A percentile compares a stretch with the other conserved stretches of the same genome.
These are phyloP conservation scores for Calliopum simillimum DNA, from an alignment of 2,888 invertebrate genomes.

Conservation along the genomic window DNA sequence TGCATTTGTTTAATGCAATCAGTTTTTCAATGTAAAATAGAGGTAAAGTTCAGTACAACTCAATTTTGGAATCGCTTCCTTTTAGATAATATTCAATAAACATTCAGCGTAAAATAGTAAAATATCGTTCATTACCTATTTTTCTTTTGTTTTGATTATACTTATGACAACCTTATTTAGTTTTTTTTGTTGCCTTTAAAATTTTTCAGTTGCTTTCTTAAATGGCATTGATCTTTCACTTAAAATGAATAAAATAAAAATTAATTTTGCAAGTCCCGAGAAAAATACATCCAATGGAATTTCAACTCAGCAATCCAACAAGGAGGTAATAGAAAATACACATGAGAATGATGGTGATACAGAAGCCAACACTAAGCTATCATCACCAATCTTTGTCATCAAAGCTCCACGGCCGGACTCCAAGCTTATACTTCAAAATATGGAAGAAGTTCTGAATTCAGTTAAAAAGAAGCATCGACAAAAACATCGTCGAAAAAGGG, in stretches of 20 bases:
- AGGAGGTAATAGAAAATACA: conserved; percentile 46
- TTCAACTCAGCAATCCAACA: conserved; percentile 34
- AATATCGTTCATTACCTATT: no score
- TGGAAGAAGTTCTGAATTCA: conserved; percentile 65
- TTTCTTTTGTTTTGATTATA: no score
- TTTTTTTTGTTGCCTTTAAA: no score
- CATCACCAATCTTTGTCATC: conserved; percentile 50
- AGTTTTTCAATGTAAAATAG: no score
- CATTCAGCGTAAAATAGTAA: no score
- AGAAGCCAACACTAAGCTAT: conserved; percentile 2
- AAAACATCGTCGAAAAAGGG: conserved; percentile 62
- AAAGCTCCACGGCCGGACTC: conserved; percentile 61
- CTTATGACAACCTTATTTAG: no score
- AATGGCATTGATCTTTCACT: conserved; percentile 39
- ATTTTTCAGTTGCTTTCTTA: neutral
- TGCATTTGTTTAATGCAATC: no score
- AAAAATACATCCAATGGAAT: conserved; percentile 32
- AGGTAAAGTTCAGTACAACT: no score
- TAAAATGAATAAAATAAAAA: conserved; percentile 57
- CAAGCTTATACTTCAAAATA: conserved; percentile 63
- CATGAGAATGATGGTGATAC: conserved; percentile 9
- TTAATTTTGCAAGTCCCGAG: conserved; percentile 55
- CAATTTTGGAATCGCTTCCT: no score
- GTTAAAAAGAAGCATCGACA: conserved; percentile 65
- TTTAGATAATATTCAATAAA: no score